Evolutionary conservation across 2,797 vertebrate species (phyloP).

Genomic region (Pseudochirops cupreus): DNA sequence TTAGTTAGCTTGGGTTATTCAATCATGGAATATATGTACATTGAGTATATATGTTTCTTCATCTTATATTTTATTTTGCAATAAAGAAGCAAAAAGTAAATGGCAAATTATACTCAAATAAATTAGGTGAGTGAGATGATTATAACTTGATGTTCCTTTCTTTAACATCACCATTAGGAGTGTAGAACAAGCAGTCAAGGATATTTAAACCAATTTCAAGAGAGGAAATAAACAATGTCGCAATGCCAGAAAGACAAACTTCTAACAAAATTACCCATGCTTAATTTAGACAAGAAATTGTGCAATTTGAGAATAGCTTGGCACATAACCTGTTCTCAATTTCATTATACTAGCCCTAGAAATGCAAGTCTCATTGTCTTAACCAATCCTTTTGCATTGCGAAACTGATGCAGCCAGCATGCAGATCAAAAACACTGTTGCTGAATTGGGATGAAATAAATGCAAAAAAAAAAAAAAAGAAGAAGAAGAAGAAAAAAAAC

Average conservation of each 20-base stretch:
- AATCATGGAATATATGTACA: background rate
- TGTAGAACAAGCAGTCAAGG: constrained; percentile 43
- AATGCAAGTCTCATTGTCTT: constrained; percentile 2
- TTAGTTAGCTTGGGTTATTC: constrained; percentile 24
- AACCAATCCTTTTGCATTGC: constrained; percentile 9
- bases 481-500: background rate
- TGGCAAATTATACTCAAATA: constrained; percentile 48
- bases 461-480: background rate
- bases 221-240: constrained; percentile 60
- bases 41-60: background rate
- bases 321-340: background rate
- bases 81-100: constrained; percentile 32
- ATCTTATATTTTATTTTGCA: constrained; percentile 43
- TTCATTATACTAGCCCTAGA: background rate
- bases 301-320: background rate
- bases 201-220: constrained; percentile 58
- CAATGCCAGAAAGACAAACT: constrained; percentile 47
- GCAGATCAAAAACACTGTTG: background rate
- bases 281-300: constrained; percentile 54
- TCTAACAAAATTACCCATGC: constrained; percentile 55
- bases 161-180: constrained; percentile 42
- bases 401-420: background rate
- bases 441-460: constrained; percentile 43
- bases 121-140: constrained; percentile 51
- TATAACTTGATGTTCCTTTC: constrained; percentile 36